A percentile compares a stretch with the other conserved stretches of the same genome.
Evolutionary conservation across 2,113 vertebrate genomes (phyloP).

Genomic region (Mustela nigripes): DNA sequence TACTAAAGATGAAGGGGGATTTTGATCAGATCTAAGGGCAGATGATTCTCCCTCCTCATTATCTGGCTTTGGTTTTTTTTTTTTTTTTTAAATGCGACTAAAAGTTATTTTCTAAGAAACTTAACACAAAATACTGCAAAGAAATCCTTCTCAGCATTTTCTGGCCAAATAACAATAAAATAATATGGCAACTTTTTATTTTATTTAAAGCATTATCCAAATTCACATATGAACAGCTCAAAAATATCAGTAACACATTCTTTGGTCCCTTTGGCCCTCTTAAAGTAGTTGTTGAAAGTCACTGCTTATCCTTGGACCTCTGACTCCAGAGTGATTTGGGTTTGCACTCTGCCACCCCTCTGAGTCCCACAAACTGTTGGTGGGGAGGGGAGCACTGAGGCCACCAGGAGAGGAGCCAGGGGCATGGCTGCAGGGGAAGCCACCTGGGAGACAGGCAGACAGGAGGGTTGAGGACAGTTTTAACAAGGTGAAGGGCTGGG

Average conservation of each 20-base stretch:
- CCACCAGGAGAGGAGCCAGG: background rate
- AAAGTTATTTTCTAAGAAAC: constrained; percentile 23
- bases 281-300: background rate
- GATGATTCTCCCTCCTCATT: background rate
- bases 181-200: background rate
- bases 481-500: background rate
- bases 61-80: background rate
- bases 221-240: background rate
- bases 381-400: background rate
- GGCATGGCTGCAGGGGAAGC: background rate
- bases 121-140: constrained; percentile 5
- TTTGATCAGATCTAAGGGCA: background rate
- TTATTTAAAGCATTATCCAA: background rate
- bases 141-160: background rate
- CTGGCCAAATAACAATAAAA: constrained; percentile 14
- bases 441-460: background rate
- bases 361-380: background rate
- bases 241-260: background rate
- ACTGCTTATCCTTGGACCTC: background rate
- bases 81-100: constrained; percentile 6
- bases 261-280: background rate
- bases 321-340: background rate
- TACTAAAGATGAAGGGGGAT: background rate
- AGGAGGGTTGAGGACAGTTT: background rate
- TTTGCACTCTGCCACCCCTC: background rate